Conservation (phyloP, 2,888 invertebrate species). For the Drosophila gaucha region DNA sequence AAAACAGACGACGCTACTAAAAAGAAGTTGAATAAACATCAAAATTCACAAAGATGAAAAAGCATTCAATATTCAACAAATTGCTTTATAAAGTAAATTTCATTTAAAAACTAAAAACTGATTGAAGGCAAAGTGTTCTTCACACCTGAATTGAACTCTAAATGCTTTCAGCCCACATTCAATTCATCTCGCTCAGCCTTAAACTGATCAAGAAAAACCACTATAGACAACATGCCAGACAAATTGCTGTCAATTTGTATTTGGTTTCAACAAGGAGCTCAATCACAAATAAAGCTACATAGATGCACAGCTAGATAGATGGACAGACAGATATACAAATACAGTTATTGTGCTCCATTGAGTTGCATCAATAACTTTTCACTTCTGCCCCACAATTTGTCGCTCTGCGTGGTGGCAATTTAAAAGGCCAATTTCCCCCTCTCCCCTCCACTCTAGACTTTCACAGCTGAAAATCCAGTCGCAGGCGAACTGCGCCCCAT, state of each 20-base stretch:
- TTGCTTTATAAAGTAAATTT: too few species aligned
- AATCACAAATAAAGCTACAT: conserved; percentile 8
- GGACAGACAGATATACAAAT: conserved; percentile 11
- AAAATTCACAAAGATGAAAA: too few species aligned
- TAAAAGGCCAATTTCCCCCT: conserved; percentile 23
- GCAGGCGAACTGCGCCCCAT: conserved; percentile 29
- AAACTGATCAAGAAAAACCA: conserved; percentile 2
- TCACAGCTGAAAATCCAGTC: conserved; percentile 8
- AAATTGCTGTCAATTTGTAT: conserved; percentile 23
- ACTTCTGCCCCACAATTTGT: conserved; percentile 25
- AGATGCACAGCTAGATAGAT: conserved; percentile 2
- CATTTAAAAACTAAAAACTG: too few species aligned
- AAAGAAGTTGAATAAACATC: too few species aligned
- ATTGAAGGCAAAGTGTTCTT: too few species aligned
- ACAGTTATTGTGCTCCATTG: conserved; percentile 47
- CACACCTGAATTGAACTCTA: not conserved
- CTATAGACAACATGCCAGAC: not conserved
- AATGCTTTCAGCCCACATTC: not conserved
- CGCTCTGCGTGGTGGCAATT: conserved; percentile 37
- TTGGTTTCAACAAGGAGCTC: conserved; percentile 12
- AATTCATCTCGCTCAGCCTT: not conserved
- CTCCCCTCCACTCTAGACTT: not conserved
- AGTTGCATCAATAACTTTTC: conserved; percentile 47
- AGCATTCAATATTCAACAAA: too few species aligned
- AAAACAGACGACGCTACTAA: too few species aligned